A percentile compares a stretch with the other conserved stretches of the same genome.
phyloP scores from a whole-genome alignment of 2,888 invertebrate species.

The Dasysyrphus tricinctus region DNA sequence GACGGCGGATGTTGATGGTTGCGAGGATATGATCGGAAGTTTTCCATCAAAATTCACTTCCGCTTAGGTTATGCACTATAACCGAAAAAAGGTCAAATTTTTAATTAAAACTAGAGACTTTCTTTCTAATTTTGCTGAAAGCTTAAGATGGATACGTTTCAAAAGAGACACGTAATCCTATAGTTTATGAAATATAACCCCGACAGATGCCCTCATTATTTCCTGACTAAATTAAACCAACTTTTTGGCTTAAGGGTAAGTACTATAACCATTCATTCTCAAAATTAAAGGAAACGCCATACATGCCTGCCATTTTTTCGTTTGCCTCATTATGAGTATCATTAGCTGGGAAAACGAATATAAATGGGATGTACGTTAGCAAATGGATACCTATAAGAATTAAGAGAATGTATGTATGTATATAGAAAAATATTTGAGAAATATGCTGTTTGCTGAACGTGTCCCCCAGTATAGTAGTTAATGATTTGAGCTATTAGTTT shows the following conservation, averaged over 20 bases:
- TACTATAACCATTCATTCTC: slow-evolving; percentile 3
- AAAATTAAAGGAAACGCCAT: slow-evolving; percentile 19
- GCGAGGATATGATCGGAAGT: neutral
- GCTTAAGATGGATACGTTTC: slow-evolving; percentile 47
- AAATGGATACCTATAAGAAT: neutral
- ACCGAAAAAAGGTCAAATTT: neutral
- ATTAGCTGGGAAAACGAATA: slow-evolving; percentile 26
- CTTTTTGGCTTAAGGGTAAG: slow-evolving; percentile 32
- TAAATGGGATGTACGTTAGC: neutral
- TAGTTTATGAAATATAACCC: slow-evolving; percentile 49
- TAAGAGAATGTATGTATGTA: neutral
- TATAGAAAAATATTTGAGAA: slow-evolving; percentile 22
- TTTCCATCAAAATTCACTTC: slow-evolving; percentile 15
- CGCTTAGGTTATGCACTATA: neutral
- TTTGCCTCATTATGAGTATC: slow-evolving; percentile 12
- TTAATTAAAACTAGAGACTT: slow-evolving; percentile 42
- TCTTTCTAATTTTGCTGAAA: slow-evolving; percentile 34
- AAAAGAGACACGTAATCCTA: slow-evolving; percentile 48
- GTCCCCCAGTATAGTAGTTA: slow-evolving; percentile 2
- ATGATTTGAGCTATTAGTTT: neutral
- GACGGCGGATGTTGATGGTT: neutral
- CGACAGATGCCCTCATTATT: slow-evolving; percentile 50
- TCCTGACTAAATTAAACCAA: slow-evolving; percentile 39
- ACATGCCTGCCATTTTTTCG: neutral
- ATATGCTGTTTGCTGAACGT: slow-evolving; percentile 37